A percentile compares a stretch with the other conserved stretches of the same genome.
phyloP scores from a whole-genome alignment of 2,888 invertebrate species.

The Alcis repandata region DNA sequence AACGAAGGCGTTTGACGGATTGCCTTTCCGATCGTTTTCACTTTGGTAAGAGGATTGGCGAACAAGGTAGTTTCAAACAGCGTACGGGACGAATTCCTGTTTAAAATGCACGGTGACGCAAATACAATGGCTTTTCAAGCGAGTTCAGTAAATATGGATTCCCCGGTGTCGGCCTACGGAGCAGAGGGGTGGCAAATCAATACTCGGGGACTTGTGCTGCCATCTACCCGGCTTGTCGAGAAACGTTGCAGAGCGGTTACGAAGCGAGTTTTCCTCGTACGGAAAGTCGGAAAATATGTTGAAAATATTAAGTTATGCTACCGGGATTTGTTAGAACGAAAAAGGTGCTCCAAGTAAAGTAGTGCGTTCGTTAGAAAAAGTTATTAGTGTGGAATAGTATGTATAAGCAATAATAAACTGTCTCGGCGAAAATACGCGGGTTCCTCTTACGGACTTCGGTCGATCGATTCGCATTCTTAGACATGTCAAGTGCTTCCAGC shows the following conservation, averaged over 20 bases:
- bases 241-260: slow-evolving; percentile 27
- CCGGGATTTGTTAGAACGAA: not conserved
- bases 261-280: not conserved
- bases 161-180: slow-evolving; percentile 55
- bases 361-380: not conserved
- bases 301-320: not conserved
- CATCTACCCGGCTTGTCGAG: slow-evolving; percentile 60
- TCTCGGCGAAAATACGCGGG: not conserved
- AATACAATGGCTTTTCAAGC: slow-evolving; percentile 68
- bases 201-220: slow-evolving; percentile 67
- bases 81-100: slow-evolving; percentile 39
- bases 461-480: not conserved
- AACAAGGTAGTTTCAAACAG: slow-evolving; percentile 13
- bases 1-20: slow-evolving; percentile 35
- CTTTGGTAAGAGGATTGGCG: slow-evolving; percentile 26
- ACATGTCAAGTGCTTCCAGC: not conserved
- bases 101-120: slow-evolving; percentile 54
- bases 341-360: not conserved
- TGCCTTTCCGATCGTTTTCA: slow-evolving; percentile 34
- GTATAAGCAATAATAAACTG: not conserved
- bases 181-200: slow-evolving; percentile 71
- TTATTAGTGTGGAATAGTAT: not conserved
- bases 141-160: slow-evolving; percentile 78
- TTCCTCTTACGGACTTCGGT: not conserved
- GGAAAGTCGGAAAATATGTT: not conserved